These are phyloP conservation scores for Carposina sasakii DNA, from an alignment of 1,140 invertebrate genomes.

Conservation along the genomic window DNA sequence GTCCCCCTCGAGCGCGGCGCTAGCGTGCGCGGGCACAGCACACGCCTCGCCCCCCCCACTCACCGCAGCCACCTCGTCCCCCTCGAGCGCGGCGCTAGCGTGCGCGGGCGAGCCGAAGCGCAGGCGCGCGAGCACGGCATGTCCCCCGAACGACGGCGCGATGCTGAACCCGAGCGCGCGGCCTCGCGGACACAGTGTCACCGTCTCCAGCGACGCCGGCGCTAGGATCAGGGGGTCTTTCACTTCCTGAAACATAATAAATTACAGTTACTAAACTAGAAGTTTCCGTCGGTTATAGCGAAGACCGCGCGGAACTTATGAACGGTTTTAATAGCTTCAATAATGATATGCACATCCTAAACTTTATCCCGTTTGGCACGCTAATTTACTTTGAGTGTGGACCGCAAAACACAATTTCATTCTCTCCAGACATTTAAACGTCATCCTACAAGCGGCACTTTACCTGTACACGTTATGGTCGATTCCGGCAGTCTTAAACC, in stretches of 20 bases:
- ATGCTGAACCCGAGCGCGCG: constrained; percentile 88
- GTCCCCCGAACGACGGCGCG: constrained; percentile 87
- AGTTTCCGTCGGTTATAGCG: no score
- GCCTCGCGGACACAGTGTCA: constrained; percentile 88
- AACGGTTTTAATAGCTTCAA: no score
- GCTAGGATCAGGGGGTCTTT: constrained; percentile 91
- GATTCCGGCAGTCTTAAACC: no score
- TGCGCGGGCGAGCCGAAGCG: constrained; percentile 89
- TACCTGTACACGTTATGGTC: no score
- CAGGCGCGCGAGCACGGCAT: constrained; percentile 88
- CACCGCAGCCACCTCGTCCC: constrained; percentile 94
- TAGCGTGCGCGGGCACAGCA: constrained; percentile 80
- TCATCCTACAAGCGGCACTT: no score
- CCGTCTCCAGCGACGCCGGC: constrained; percentile 88
- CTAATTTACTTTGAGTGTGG: no score
- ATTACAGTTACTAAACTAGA: background rate
- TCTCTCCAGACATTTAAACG: no score
- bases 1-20: constrained; percentile 92
- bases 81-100: constrained; percentile 90
- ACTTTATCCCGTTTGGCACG: no score
- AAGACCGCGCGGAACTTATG: no score
- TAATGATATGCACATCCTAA: no score
- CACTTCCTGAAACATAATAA: constrained; percentile 73
- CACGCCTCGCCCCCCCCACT: background rate
- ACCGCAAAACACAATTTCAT: no score